Percentiles rank a stretch among this genome's conserved stretches.
phyloP scores from a whole-genome alignment of 2,888 invertebrate genomes.

The Dasysyrphus albostriatus region DNA sequence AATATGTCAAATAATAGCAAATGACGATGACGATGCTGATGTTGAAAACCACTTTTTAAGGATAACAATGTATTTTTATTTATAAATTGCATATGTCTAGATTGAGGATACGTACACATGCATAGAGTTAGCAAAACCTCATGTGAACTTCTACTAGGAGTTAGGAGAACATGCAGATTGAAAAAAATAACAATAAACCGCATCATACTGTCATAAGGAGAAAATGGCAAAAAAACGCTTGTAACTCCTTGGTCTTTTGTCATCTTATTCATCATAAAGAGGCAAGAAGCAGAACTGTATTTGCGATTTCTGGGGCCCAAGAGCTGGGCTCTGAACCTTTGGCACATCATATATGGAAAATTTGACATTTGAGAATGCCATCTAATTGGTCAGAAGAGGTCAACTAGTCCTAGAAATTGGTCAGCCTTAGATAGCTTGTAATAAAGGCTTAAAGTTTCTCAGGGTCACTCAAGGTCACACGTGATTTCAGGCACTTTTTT shows the following conservation, averaged over 20 bases:
- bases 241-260: slow-evolving; percentile 56
- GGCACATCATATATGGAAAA: too few relatives aligned
- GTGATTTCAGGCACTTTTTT: too few relatives aligned
- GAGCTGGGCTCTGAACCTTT: too few relatives aligned
- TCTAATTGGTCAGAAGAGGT: too few relatives aligned
- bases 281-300: background rate
- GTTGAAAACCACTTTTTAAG: slow-evolving; percentile 38
- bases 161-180: slow-evolving; percentile 61
- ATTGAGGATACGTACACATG: background rate
- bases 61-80: slow-evolving; percentile 50
- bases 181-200: slow-evolving; percentile 71
- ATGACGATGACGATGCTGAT: slow-evolving; percentile 56
- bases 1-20: slow-evolving; percentile 67
- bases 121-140: background rate
- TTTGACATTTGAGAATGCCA: too few relatives aligned
- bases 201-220: slow-evolving; percentile 59
- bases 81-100: background rate
- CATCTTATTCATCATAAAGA: slow-evolving; percentile 18
- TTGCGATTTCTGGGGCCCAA: background rate
- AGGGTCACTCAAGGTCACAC: too few relatives aligned
- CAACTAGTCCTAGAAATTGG: too few relatives aligned
- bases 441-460: too few relatives aligned
- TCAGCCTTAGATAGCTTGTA: too few relatives aligned
- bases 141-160: background rate
- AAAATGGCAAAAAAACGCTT: slow-evolving; percentile 55